These are phyloP conservation scores for Sinhomidia bicolor DNA, from an alignment of 2,888 invertebrate genomes.

Conservation along the genomic window DNA sequence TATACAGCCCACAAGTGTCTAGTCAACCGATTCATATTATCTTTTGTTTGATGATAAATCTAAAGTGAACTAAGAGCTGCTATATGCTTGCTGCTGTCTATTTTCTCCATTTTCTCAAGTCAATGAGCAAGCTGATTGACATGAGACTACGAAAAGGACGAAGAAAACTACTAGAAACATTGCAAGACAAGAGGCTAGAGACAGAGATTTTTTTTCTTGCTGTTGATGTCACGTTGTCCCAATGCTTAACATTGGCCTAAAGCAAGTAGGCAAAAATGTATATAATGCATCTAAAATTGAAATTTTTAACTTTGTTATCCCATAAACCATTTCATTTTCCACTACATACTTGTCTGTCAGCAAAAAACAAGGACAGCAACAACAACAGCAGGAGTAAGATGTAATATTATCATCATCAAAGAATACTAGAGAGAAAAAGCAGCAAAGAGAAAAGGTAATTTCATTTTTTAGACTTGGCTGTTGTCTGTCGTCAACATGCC, in stretches of 20 bases:
- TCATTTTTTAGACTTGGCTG: neutral
- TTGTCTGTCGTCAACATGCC: no score
- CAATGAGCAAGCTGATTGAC: slow-evolving; percentile 70
- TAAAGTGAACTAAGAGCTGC: slow-evolving; percentile 58
- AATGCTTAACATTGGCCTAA: neutral
- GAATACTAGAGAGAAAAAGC: no score
- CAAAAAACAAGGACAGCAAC: neutral
- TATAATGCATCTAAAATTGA: slow-evolving; percentile 57
- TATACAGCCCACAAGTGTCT: neutral
- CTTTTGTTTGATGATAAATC: slow-evolving; percentile 66
- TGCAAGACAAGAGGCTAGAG: slow-evolving; percentile 14
- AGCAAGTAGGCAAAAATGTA: neutral
- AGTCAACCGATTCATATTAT: slow-evolving; percentile 32
- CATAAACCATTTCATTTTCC: slow-evolving; percentile 46
- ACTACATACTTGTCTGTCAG: neutral
- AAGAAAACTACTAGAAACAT: neutral
- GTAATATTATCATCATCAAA: no score
- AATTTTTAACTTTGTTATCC: slow-evolving; percentile 49
- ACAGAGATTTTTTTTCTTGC: neutral
- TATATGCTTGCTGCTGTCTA: no score
- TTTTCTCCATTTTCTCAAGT: slow-evolving; percentile 62
- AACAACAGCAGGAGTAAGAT: no score
- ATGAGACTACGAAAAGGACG: slow-evolving; percentile 43
- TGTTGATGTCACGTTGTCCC: slow-evolving; percentile 33
- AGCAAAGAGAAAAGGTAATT: slow-evolving; percentile 17